A percentile compares a stretch with the other conserved stretches of the same genome.
phyloP scores from a whole-genome alignment of 2,797 vertebrate species.

The Malacoraja senta region DNA sequence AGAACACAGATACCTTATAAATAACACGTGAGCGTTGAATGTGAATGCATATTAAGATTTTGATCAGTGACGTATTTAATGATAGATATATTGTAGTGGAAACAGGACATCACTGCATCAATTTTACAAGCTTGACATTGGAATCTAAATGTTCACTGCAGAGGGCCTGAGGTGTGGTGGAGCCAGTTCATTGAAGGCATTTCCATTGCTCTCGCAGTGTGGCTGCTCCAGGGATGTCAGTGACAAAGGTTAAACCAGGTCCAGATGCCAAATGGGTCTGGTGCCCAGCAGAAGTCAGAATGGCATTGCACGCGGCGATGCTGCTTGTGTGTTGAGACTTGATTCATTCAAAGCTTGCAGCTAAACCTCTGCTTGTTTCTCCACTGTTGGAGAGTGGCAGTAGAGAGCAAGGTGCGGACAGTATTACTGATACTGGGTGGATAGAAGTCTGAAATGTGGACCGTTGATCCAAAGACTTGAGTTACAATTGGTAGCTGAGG shows the following conservation, averaged over 20 bases:
- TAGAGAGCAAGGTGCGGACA: neutral
- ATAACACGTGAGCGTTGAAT: neutral
- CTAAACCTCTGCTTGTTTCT: neutral
- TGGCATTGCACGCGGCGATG: neutral
- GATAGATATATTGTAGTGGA: neutral
- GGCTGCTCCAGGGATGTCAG: neutral
- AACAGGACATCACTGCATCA: neutral
- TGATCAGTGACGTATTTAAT: neutral
- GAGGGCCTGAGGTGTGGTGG: neutral
- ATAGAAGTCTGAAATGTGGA: neutral
- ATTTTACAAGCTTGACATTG: neutral
- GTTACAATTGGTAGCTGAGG: too few relatives aligned
- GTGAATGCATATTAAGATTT: neutral
- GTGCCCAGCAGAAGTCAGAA: neutral
- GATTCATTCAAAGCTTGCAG: neutral
- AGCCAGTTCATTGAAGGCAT: neutral
- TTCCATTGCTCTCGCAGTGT: neutral
- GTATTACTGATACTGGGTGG: too few relatives aligned
- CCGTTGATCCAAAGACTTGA: neutral
- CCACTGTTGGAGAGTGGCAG: neutral
- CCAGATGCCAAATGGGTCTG: neutral
- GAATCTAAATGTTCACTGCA: too few relatives aligned
- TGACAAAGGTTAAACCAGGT: neutral
- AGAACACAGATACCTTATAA: neutral
- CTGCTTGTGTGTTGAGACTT: neutral